These are phyloP conservation scores for Cyclina sinensis DNA, from an alignment of 1,140 invertebrate species.

Conservation along the genomic window DNA sequence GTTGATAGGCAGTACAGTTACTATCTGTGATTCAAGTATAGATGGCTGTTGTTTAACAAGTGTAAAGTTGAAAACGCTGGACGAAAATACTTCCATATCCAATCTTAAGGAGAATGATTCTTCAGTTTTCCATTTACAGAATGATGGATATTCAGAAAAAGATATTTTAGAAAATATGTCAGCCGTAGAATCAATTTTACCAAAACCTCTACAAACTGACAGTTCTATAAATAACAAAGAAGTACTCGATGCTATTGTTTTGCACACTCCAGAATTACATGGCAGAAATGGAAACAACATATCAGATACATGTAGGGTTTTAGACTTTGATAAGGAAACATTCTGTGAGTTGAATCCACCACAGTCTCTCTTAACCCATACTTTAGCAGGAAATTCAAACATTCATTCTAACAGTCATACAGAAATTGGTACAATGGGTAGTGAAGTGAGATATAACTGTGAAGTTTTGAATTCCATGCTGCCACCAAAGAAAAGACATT, in stretches of 20 bases:
- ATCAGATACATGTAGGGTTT: too few species aligned
- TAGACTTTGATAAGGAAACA: too few species aligned
- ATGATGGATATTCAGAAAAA: not conserved
- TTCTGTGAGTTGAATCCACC: too few species aligned
- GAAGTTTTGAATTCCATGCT: not conserved
- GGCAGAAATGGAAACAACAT: too few species aligned
- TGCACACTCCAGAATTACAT: too few species aligned
- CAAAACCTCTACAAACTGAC: too few species aligned
- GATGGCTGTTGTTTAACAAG: not conserved
- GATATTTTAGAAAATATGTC: not conserved
- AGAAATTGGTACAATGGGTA: not conserved
- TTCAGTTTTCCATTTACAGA: not conserved
- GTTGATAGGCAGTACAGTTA: not conserved
- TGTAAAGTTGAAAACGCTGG: not conserved
- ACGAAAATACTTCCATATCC: not conserved
- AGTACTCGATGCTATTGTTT: too few species aligned
- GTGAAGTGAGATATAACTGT: not conserved
- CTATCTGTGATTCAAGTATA: not conserved
- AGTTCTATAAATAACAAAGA: too few species aligned
- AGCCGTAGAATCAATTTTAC: too few species aligned
- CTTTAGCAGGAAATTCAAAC: not conserved
- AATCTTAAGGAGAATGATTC: not conserved
- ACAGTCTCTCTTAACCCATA: not conserved
- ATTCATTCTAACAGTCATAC: not conserved
- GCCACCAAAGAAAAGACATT: slow-evolving; percentile 8